A percentile compares a stretch with the other conserved stretches of the same genome.
Evolutionary conservation across 2,888 invertebrate species (phyloP).

Genomic region (Uloborus plumipes): DNA sequence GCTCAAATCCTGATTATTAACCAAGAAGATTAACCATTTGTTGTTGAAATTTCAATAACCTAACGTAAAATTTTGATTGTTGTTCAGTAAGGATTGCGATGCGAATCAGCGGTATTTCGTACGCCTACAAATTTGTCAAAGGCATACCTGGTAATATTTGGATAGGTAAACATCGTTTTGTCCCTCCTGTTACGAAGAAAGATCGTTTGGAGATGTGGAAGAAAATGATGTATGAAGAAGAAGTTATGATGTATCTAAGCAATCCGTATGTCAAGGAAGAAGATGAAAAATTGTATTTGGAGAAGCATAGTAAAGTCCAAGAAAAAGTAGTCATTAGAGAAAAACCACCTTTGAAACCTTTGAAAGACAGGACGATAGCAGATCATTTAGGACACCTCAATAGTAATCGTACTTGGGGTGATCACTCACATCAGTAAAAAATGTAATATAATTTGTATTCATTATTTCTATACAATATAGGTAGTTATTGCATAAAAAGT

Average conservation of each 20-base stretch:
- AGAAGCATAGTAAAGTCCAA: slow-evolving; percentile 2
- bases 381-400: slow-evolving; percentile 29
- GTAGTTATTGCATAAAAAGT: too few relatives aligned
- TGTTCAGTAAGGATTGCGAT: slow-evolving; percentile 6
- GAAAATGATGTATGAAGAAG: slow-evolving; percentile 55
- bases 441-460: too few relatives aligned
- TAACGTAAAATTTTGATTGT: too few relatives aligned
- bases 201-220: slow-evolving; percentile 41
- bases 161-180: slow-evolving; percentile 57
- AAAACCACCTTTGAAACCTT: slow-evolving; percentile 8
- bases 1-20: too few relatives aligned
- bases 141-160: slow-evolving; percentile 55
- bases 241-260: slow-evolving; percentile 58
- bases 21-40: too few relatives aligned
- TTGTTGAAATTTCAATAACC: too few relatives aligned
- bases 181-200: slow-evolving; percentile 49
- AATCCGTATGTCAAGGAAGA: slow-evolving; percentile 58
- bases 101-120: slow-evolving; percentile 21
- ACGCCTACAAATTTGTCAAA: slow-evolving; percentile 40
- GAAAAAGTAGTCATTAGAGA: slow-evolving; percentile 8
- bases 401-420: slow-evolving; percentile 21
- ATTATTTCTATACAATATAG: too few relatives aligned
- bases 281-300: slow-evolving; percentile 47
- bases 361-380: slow-evolving; percentile 43
- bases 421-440: slow-evolving; percentile 10